Evolutionary conservation across 2,888 invertebrate species (phyloP), one percentile per base, ranked within the genome.

Genomic region (Priocnemis perturbator): DNA sequence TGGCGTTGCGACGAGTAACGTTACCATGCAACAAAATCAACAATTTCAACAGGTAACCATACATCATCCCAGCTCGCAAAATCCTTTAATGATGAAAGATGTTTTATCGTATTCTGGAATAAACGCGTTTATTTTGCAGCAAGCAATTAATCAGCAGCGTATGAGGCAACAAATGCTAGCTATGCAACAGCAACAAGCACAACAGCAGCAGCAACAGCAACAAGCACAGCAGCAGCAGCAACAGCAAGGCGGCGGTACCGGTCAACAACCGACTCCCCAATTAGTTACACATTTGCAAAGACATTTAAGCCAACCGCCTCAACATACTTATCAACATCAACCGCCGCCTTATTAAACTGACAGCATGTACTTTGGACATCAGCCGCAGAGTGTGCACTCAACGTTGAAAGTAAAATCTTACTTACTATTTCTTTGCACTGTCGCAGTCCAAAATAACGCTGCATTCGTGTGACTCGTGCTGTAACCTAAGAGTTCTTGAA

Each of bases 111-210:
- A 5, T 63, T 23, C 58, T 56, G 14, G 23, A 1, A 55, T 44
- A 19, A 61, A 56, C 26, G 26, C 57, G 50, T 68, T 17, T 20
- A 11, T 50, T 66, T 77, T 67, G 52, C 67, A 88, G 83, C 84
- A 87, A 65, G 85, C 88, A 58, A 85, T 89, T 66, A 90, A 87
- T 74, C 92, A 91, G 79, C 91, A 93, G 80, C 91, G 93, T 69
- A 93, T 94, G 90, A 91, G 93, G 30, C 93, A 93, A 82, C 94
- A 94, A 86, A 92, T 94, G 91, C 88, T 94, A 79, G 94, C 93
- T 69, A 92, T 93, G 88, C 92, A 93, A 83, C 90, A 91, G 61
- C 83, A 82, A 21, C 83, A 83, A 23, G 82, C 81, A 90, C 89
- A 93, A 82, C 93, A 91, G 69, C 89, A 89, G 48, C 89, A 88